phyloP scores from a whole-genome alignment of 1,140 invertebrate genomes.

The Heliconius nattereri region DNA sequence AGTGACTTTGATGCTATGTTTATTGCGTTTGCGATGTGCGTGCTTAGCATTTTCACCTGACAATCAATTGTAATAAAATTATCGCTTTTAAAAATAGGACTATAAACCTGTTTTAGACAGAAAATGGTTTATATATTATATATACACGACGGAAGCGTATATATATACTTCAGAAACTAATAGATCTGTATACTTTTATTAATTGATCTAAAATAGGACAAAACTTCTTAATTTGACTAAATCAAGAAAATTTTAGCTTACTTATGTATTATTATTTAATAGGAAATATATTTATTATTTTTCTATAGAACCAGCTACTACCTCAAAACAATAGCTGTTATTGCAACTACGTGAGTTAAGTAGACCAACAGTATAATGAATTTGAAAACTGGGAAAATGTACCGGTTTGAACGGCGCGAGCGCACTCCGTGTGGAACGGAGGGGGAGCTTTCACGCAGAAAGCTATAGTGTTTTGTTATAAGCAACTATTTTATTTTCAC shows the following conservation, averaged over 20 bases:
- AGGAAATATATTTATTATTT: too few relatives aligned
- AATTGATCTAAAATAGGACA: too few relatives aligned
- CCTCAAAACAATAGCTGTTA: constrained; percentile 36
- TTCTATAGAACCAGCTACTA: constrained; percentile 3
- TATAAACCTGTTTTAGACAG: too few relatives aligned
- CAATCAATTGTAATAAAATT: background rate
- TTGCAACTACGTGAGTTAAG: constrained; percentile 35
- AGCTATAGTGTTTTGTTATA: background rate
- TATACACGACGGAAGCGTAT: too few relatives aligned
- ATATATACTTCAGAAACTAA: too few relatives aligned
- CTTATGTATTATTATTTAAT: too few relatives aligned
- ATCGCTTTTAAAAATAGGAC: too few relatives aligned
- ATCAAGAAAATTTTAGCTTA: background rate
- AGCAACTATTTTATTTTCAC: background rate
- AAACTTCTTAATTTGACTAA: too few relatives aligned
- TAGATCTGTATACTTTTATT: too few relatives aligned
- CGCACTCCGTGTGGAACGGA: constrained; percentile 34
- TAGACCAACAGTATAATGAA: constrained; percentile 35
- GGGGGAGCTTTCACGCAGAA: constrained; percentile 29
- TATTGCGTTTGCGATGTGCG: background rate
- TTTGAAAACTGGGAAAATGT: constrained; percentile 37
- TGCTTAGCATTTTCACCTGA: background rate
- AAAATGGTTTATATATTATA: too few relatives aligned
- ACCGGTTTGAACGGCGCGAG: constrained; percentile 34
- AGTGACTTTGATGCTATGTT: background rate